phyloP scores from a whole-genome alignment of 2,888 invertebrate genomes.

The Stenurella melanura region DNA sequence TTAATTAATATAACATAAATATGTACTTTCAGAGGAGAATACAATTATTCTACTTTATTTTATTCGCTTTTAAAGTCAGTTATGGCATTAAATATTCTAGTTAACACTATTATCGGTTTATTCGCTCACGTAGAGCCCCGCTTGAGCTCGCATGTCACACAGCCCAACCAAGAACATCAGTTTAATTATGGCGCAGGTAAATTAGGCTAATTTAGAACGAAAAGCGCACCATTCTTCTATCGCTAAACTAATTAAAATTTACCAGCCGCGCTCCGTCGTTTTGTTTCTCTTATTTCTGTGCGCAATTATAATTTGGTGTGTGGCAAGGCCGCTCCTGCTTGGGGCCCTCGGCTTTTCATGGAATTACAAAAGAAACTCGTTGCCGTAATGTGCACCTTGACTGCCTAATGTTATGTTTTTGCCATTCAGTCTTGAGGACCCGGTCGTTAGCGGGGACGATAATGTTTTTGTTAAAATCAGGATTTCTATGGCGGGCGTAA shows the following conservation, averaged over 20 bases:
- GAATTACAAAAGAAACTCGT: constrained; percentile 21
- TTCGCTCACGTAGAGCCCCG: neutral
- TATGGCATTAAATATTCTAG: no score
- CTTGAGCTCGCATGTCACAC: neutral
- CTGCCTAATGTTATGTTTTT: constrained; percentile 31
- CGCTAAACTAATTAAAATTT: constrained; percentile 35
- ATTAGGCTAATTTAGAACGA: constrained; percentile 22
- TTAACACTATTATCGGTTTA: neutral
- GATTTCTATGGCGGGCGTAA: constrained; percentile 3
- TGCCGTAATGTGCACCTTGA: constrained; percentile 33
- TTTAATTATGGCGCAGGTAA: constrained; percentile 18
- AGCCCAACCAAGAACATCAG: neutral
- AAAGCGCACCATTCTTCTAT: constrained; percentile 25
- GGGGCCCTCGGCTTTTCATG: constrained; percentile 18
- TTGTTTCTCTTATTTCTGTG: constrained; percentile 4
- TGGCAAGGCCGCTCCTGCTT: neutral
- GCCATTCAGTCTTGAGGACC: constrained; percentile 12
- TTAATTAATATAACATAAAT: no score
- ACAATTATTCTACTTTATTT: no score
- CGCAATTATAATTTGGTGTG: constrained; percentile 10
- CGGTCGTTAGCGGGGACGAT: constrained; percentile 15
- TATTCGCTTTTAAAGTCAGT: no score
- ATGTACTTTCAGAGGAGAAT: no score
- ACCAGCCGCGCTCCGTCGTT: constrained; percentile 8
- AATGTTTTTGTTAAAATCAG: constrained; percentile 25